Evolutionary conservation across 1,140 invertebrate species (phyloP), one percentile per base, ranked within the genome.

Genomic region (Saccostrea glomerata): DNA sequence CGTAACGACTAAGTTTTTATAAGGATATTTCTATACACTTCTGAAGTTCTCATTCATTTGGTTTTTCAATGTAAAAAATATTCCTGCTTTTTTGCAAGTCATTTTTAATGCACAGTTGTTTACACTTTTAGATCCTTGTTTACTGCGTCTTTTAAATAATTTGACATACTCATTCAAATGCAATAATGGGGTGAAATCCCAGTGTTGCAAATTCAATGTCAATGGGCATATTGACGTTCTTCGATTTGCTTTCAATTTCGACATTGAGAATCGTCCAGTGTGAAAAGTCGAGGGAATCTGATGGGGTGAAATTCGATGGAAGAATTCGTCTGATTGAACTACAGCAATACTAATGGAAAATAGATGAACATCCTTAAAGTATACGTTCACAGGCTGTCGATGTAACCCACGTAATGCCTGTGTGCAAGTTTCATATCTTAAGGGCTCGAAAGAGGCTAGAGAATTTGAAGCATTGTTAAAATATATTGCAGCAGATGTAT

Each of bases 131-230:
- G 0, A 1, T 47, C 5, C 6, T 47, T 47, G 47, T 47, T 47
- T 47, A 47, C 5, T 9, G 9, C 5, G 47, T 60, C 2, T 60
- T n/a, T 63, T 17, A 63, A 63, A 63, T 20, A 17, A 17, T 17
- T 20, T 63, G 58, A 15, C 20, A 15, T 20, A 63, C 15, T 17
- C 58, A 63, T 63, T 17, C 58, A 20, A 20, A 20, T 20, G 58
- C 58, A 63, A 63, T 36, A 36, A n/a, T n/a, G n/a, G n/a, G n/a
- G n/a, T n/a, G n/a, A n/a, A n/a, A n/a, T n/a, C n/a, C n/a, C n/a
- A n/a, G 70, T 77, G 70, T 77, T 77, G 70, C 70, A 77, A 77
- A 77, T 77, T 77, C 70, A 77, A 77, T 77, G 70, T 77, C 70
- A 77, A 77, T 77, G 70, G 70, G 70, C 25, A 77, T 77, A 77